phyloP scores from a whole-genome alignment of 2,888 invertebrate genomes.

The Drosophila ustulata region DNA sequence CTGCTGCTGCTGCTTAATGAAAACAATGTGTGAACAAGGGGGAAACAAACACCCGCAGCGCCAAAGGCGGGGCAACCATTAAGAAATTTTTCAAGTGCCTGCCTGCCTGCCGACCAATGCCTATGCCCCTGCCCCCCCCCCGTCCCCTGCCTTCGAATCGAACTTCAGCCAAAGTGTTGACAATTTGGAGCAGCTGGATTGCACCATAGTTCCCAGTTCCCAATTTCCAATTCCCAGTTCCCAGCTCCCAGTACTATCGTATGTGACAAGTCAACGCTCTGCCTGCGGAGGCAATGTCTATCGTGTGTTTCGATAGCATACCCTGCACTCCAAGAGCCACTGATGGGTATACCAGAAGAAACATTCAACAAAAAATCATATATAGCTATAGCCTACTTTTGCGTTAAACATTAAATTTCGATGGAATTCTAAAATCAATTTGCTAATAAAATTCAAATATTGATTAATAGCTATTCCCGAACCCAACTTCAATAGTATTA shows the following conservation, averaged over 20 bases:
- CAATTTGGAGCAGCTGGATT: constrained; percentile 44
- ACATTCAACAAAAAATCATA: neutral
- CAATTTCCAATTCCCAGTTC: no score
- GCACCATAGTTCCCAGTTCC: constrained; percentile 1
- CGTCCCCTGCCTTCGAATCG: neutral
- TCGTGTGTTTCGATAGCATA: neutral
- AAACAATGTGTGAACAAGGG: constrained; percentile 84
- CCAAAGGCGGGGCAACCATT: constrained; percentile 62
- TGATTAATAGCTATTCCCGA: no score
- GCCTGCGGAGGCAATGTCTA: neutral
- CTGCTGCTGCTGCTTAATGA: constrained; percentile 78
- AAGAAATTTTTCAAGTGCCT: constrained; percentile 72
- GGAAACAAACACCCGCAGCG: constrained; percentile 48
- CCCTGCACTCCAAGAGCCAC: neutral
- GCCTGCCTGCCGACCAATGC: constrained; percentile 23
- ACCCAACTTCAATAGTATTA: no score
- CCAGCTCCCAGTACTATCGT: neutral
- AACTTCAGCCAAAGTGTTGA: constrained; percentile 51
- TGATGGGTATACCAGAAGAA: neutral
- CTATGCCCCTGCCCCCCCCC: neutral
- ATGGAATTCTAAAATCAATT: no score
- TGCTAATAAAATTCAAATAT: no score
- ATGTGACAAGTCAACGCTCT: neutral
- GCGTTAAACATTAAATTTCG: no score
- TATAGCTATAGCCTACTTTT: neutral